phyloP scores from a whole-genome alignment of 1,140 invertebrate species.

The Diorhabda elongata region DNA sequence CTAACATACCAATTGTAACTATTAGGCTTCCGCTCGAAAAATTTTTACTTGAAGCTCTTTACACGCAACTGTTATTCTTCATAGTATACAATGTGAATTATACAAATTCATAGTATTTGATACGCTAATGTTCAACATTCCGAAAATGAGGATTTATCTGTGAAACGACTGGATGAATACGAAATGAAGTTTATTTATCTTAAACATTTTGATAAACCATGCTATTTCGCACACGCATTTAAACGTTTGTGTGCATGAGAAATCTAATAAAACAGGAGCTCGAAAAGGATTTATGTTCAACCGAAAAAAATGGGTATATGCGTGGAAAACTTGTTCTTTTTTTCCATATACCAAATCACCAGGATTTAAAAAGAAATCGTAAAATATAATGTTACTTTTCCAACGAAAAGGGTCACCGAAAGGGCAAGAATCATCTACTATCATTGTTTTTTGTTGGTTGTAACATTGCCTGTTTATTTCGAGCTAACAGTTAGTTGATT shows the following conservation, averaged over 20 bases:
- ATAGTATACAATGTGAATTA: no score
- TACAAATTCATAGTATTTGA: not conserved
- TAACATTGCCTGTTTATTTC: no score
- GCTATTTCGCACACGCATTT: not conserved
- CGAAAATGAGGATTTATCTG: not conserved
- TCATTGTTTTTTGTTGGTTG: no score
- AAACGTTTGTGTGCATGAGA: not conserved
- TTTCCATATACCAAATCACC: not conserved
- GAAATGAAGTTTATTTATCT: not conserved
- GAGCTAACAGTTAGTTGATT: no score
- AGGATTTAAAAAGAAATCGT: no score
- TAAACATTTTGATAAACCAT: not conserved
- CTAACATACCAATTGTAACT: no score
- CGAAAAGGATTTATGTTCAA: not conserved
- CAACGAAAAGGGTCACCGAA: no score
- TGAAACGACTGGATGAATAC: not conserved
- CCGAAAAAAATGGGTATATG: not conserved
- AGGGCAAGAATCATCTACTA: no score
- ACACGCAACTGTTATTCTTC: no score
- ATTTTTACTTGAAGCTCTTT: no score
- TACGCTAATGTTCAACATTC: not conserved
- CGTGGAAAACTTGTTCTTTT: not conserved
- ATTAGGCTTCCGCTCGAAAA: no score
- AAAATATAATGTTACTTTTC: no score
- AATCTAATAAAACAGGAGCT: conserved; percentile 3